Percentiles rank a stretch among this genome's conserved stretches.
Conservation (phyloP, 2,888 invertebrate species). For the Rhimphoctona megacephalus region DNA sequence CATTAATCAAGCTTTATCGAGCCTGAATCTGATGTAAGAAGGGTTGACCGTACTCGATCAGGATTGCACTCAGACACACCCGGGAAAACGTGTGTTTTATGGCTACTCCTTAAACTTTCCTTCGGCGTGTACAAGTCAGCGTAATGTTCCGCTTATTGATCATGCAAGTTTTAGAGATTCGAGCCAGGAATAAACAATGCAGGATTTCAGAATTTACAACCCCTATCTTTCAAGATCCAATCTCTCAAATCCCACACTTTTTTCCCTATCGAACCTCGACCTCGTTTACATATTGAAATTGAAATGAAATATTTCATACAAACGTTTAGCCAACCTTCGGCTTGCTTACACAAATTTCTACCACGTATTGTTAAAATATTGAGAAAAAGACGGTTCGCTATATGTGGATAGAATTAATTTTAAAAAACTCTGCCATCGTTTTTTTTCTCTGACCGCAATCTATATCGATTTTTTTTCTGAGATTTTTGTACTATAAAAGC, state of each 20-base stretch:
- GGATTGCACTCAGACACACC: slow-evolving; percentile 21
- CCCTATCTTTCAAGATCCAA: slow-evolving; percentile 7
- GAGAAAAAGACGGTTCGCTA: neutral
- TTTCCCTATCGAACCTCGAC: neutral
- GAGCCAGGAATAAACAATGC: slow-evolving; percentile 10
- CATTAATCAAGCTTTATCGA: slow-evolving; percentile 51
- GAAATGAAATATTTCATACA: neutral
- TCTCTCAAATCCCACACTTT: slow-evolving; percentile 3
- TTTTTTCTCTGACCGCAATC: neutral
- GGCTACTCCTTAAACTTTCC: slow-evolving; percentile 4
- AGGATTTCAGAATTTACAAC: neutral
- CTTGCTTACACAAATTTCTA: neutral
- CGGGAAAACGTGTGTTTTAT: slow-evolving; percentile 30
- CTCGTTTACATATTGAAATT: slow-evolving; percentile 3
- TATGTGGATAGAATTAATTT: neutral
- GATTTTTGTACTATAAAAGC: too few species aligned
- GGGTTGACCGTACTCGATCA: slow-evolving; percentile 35
- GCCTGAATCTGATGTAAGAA: slow-evolving; percentile 26
- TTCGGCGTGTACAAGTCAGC: neutral
- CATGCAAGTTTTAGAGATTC: slow-evolving; percentile 6
- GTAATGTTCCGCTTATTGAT: slow-evolving; percentile 16
- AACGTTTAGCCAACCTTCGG: neutral
- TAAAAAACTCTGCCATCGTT: neutral
- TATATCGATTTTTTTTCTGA: too few species aligned
- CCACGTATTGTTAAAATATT: neutral